phyloP scores from a whole-genome alignment of 2,113 vertebrate species.

The Vireo altiloquus region DNA sequence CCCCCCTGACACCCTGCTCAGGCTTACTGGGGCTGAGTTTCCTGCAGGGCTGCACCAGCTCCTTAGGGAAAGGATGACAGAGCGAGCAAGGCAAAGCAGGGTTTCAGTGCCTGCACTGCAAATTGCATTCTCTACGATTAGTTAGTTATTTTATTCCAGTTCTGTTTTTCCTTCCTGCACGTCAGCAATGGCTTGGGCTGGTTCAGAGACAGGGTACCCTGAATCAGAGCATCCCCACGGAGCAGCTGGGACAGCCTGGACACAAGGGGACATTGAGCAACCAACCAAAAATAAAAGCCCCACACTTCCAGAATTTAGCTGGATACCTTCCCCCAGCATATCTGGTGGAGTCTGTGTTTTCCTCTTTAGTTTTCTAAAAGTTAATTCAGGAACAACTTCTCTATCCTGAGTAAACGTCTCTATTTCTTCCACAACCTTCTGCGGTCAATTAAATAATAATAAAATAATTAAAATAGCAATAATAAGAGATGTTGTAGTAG shows the following conservation, averaged over 20 bases:
- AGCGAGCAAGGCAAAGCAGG: not conserved
- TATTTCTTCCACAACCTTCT: not conserved
- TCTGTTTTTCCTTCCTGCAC: not conserved
- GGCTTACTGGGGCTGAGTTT: too few relatives aligned
- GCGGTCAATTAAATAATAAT: not conserved
- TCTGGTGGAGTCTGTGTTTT: not conserved
- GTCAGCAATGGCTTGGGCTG: not conserved
- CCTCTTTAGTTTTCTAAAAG: not conserved
- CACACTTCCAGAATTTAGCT: not conserved
- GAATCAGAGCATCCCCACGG: not conserved
- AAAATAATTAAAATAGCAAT: not conserved
- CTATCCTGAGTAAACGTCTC: not conserved
- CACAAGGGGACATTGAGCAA: not conserved
- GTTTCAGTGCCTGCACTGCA: not conserved
- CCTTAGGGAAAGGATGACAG: not conserved
- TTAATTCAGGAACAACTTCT: not conserved
- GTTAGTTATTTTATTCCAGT: not conserved
- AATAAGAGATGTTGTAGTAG: too few relatives aligned
- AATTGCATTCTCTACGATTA: not conserved
- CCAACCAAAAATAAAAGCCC: not conserved
- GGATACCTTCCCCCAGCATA: too few relatives aligned
- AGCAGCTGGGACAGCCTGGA: not conserved
- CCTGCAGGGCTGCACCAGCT: not conserved
- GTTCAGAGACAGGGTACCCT: not conserved
- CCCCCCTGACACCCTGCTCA: too few relatives aligned